Evolutionary conservation across 2,113 vertebrate genomes (phyloP).

Genomic region (Solenodon paradoxus): DNA sequence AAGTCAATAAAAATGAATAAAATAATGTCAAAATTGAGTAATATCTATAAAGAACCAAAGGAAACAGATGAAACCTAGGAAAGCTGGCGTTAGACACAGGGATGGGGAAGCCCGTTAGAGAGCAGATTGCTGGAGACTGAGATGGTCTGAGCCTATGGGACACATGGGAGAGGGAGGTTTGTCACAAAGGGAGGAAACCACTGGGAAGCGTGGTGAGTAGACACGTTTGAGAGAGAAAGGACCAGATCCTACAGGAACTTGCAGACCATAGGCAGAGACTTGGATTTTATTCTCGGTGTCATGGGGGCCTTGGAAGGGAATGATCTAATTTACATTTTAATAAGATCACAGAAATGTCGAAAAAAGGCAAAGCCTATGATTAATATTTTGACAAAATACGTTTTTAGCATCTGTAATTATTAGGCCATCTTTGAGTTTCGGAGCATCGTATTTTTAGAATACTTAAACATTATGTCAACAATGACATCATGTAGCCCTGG

Average conservation of each 20-base stretch:
- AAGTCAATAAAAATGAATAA: not conserved
- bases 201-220: not conserved
- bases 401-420: constrained; percentile 35
- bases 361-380: not conserved
- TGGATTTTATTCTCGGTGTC: not conserved
- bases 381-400: constrained; percentile 26
- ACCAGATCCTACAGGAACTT: not conserved
- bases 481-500: not conserved
- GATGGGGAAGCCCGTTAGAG: not conserved
- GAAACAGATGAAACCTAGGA: not conserved
- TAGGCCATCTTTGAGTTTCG: not conserved
- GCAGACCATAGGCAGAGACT: not conserved
- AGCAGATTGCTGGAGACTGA: not conserved
- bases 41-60: not conserved
- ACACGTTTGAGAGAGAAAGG: not conserved
- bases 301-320: not conserved
- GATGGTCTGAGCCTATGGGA: not conserved
- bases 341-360: not conserved
- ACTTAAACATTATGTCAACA: not conserved
- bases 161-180: not conserved
- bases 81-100: not conserved
- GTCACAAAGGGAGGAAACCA: not conserved
- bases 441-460: not conserved
- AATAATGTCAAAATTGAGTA: not conserved
- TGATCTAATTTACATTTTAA: constrained; percentile 55